Evolutionary conservation across 1,140 invertebrate genomes (phyloP).

Genomic region (Theocolax elegans): DNA sequence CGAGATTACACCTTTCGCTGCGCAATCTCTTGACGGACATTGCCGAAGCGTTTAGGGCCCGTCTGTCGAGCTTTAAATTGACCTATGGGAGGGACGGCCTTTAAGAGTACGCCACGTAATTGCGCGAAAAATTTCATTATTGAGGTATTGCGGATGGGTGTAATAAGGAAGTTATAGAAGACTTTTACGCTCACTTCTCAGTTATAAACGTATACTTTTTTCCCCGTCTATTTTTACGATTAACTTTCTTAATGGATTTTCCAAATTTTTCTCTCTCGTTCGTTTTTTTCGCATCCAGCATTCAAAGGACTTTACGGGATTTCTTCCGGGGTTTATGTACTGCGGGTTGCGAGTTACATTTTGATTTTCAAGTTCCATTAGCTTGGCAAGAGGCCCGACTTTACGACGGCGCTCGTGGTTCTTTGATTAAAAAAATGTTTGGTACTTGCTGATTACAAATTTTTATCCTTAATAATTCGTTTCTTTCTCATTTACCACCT

Average conservation of each 20-base stretch:
- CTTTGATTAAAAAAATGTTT: slow-evolving; percentile 10
- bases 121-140: slow-evolving; percentile 22
- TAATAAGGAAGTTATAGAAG: not conserved
- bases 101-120: not conserved
- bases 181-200: not conserved
- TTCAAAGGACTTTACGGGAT: not conserved
- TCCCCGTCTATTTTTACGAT: no score
- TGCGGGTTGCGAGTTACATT: not conserved
- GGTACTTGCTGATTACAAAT: no score
- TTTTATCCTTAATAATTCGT: no score
- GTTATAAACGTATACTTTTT: no score
- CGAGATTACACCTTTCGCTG: not conserved
- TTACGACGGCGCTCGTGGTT: not conserved
- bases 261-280: not conserved
- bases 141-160: not conserved
- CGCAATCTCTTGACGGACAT: slow-evolving; percentile 25
- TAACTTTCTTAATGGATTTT: slow-evolving; percentile 12
- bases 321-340: not conserved
- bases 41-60: slow-evolving; percentile 16
- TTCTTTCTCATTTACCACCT: no score
- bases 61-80: slow-evolving; percentile 6
- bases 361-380: slow-evolving; percentile 6
- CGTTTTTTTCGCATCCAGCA: no score
- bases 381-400: not conserved
- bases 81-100: not conserved